These are phyloP conservation scores for Nemapogon koenigi DNA, from an alignment of 2,888 invertebrate species.

Conservation along the genomic window DNA sequence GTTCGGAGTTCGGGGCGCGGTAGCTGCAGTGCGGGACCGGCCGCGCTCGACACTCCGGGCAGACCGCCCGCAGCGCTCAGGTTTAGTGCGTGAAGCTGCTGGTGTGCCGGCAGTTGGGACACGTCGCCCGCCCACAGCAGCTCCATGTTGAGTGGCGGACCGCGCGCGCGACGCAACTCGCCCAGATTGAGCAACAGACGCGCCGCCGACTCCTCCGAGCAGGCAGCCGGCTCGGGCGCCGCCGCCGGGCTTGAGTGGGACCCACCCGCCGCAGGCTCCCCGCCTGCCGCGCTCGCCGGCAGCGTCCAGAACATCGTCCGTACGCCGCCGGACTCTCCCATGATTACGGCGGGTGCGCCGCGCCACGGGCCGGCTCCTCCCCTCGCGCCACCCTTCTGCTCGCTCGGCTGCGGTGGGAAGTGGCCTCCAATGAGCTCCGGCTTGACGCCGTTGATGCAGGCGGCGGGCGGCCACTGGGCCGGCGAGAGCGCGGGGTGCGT, in stretches of 20 bases:
- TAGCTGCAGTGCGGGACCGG: constrained; percentile 41
- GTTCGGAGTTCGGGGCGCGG: constrained; percentile 47
- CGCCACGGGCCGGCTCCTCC: constrained; percentile 56
- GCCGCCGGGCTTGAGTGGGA: constrained; percentile 63
- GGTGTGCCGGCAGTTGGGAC: constrained; percentile 82
- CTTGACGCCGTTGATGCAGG: constrained; percentile 79
- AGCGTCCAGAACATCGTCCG: constrained; percentile 73
- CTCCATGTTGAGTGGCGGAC: constrained; percentile 87
- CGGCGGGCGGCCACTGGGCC: constrained; percentile 64
- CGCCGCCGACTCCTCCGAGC: constrained; percentile 69
- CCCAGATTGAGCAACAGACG: constrained; percentile 79
- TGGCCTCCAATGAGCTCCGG: constrained; percentile 79
- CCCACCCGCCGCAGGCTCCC: constrained; percentile 49
- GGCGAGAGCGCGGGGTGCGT: constrained; percentile 39
- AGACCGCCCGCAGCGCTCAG: constrained; percentile 65
- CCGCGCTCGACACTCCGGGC: constrained; percentile 38
- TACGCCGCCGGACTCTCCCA: constrained; percentile 93
- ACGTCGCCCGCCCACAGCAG: constrained; percentile 89
- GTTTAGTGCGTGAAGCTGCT: constrained; percentile 81
- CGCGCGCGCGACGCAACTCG: constrained; percentile 67
- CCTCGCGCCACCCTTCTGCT: constrained; percentile 41
- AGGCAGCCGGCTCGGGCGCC: constrained; percentile 53
- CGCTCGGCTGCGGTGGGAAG: constrained; percentile 54
- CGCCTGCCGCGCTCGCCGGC: constrained; percentile 61
- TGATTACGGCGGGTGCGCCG: constrained; percentile 86